Evolutionary conservation across 2,888 invertebrate species (phyloP), one percentile per base, ranked within the genome.

Genomic region (Aphrophora alni): DNA sequence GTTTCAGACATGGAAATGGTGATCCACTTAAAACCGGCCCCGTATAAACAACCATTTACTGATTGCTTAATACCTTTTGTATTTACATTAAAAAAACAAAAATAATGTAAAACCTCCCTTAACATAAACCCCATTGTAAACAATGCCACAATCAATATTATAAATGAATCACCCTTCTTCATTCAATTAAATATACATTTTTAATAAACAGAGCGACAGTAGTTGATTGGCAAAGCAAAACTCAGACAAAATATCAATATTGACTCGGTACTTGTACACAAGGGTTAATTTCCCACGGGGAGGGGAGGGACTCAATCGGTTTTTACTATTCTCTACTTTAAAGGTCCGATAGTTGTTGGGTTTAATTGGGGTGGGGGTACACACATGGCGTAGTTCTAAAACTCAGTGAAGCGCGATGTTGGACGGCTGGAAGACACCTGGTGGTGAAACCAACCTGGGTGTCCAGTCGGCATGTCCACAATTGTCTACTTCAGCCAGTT

Each of bases 201-300:
- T 59, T 59, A 59, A 59, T 59, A 21, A 1, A 21, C 21, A 21
- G 14, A 14, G 14, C 44, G 59, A n/a, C 59, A 3, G 21, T 4
- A 59, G n/a, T 21, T 59, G 59, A 59, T 59, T 59, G 59, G 59
- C 59, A 59, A 59, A 59, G 12, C 10, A 44, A 44, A 4, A 8
- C 14, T 2, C 44, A 59, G 59, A 59, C 59, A 59, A n/a, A n/a
- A 21, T 7, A 59, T 21, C 21, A 59, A 59, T 59, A 59, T 59
- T 59, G 59, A 59, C 59, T 59, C n/a, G 12, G 59, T 59, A 59
- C 21, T 59, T 1, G 59, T 59, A 21, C 59, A 59, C 59, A 59
- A 59, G 59, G 59, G 59, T 59, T 59, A 59, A 59, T 59, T 59
- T 59, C 59, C 59, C 59, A 59, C 59, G 59, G 59, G 59, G 59